Evolutionary conservation across 2,797 vertebrate species (phyloP), one percentile per base, ranked within the genome.

Genomic region (Gymnodraco acuticeps): DNA sequence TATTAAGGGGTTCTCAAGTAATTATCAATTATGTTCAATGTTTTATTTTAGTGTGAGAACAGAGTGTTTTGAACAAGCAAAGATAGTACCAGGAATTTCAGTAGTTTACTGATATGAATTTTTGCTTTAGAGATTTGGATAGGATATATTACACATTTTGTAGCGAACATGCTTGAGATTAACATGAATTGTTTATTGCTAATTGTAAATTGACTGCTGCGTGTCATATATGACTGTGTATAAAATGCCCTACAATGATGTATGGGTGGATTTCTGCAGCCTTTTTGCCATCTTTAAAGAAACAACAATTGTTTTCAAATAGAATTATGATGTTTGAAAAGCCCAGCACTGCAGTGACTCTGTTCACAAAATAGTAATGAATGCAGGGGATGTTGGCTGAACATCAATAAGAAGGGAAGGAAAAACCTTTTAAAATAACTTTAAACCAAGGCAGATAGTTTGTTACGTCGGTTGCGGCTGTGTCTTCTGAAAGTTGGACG

Each of bases 401-500:
- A 27, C 19, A 47, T 19, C 23, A 6, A 12, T 47, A 10, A 31
- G 4, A 56, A 56, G 38, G 19, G 16, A 68, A 64, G 55, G 41
- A 42, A 51, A 19, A 27, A 38, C 0, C 31, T 46, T 45, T 5
- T 62, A 38, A 67, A 76, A 65, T 4, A 6, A 5, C n/a, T 51
- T 43, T 3, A 45, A 54, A 48, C 7, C 16, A 11, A 48, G 58
- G 16, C 12, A 51, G 17, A 55, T 38, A 11, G 5, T 64, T 16
- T n/a, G 2, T 52, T 33, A n/a, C 51, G 10, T 14, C 1, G 52
- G 43, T 16, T 45, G 41, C 7, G 56, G 48, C 14, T 31, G 11
- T 52, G 43, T 73, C 13, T 10, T 61, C 45, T 71, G 64, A 70
- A 69, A 19, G 9, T 41, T 2, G 15, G 38, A 55, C 2, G 12